phyloP scores from a whole-genome alignment of 2,888 invertebrate genomes.

The Thalpophila matura region DNA sequence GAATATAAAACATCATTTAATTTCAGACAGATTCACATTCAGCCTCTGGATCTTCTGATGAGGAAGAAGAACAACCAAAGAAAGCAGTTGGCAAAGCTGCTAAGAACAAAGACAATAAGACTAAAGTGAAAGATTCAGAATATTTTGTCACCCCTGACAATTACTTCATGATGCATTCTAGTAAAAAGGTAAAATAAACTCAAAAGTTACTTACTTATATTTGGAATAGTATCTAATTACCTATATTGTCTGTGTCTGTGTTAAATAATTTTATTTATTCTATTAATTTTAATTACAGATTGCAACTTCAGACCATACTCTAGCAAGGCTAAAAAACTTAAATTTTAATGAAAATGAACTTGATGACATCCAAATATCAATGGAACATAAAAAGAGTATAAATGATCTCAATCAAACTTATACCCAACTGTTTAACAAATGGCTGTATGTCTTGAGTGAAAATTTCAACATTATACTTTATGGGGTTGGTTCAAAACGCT shows the following conservation, averaged over 20 bases:
- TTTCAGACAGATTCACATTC: constrained; percentile 66
- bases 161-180: constrained; percentile 92
- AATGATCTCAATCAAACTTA: constrained; percentile 90
- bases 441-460: constrained; percentile 94
- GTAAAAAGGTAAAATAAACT: constrained; percentile 84
- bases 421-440: constrained; percentile 92
- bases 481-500: constrained; percentile 97
- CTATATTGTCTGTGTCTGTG: too few relatives aligned
- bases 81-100: constrained; percentile 69
- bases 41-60: constrained; percentile 65
- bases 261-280: background rate
- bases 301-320: constrained; percentile 94
- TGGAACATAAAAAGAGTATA: constrained; percentile 91
- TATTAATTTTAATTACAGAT: constrained; percentile 74
- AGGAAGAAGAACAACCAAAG: constrained; percentile 64
- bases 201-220: background rate
- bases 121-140: constrained; percentile 83
- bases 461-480: constrained; percentile 96
- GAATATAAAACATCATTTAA: background rate
- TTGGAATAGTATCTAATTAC: too few relatives aligned
- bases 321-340: constrained; percentile 94
- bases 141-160: constrained; percentile 93
- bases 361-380: constrained; percentile 91
- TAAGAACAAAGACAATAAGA: constrained; percentile 67
- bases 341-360: constrained; percentile 90